Base-by-base conservation (phyloP, 2,113 vertebrate genomes). In the Zapornia atra region DNA sequence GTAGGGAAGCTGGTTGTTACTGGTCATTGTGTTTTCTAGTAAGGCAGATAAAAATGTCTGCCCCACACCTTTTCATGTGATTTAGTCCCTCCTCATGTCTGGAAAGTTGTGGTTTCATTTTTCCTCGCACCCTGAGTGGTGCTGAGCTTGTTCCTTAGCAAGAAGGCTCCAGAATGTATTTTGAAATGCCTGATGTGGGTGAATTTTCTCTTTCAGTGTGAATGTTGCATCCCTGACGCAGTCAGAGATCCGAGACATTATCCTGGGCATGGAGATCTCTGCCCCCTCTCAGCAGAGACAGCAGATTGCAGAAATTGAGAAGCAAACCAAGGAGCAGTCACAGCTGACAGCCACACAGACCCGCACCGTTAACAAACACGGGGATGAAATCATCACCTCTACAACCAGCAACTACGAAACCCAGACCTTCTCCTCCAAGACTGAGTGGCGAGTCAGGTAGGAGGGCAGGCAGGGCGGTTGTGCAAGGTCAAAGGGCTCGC, bases 371-470 rank as follows among this genome's bases (percentile, higher is more conserved):
- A 99, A 99, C 98, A 99, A 99, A 83, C 99, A 99, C 5, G 99
- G 99, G 1, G 99, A 99, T 10, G 99, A 99, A 97, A 99, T 99
- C 94, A 99, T 99, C 98, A 99, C 99, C 72, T 99, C 99, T 28
- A 99, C 99, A 83, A 99, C 99, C 90, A 99, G 99, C 97, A 99
- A 99, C 98, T 99, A 99, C 0, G 99, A 99, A 97, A 99, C 99
- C 3, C 99, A 99, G 97, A 99, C 99, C 29, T 99, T 99, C 98
- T 99, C 99, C 50, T 99, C 99, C 13, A 99, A 99, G 97, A 99
- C 99, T 0, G 99, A 99, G 75, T 99, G 99, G 99, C 98, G 99
- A 91, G 99, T 99, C 98, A 98, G 99, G 99, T 99, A 97, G 70
- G 71, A 40, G 20, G 34, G 53, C 21, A 24, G 36, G 9, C 17